These are phyloP conservation scores for Oxygymnocypris stewartii DNA, from an alignment of 2,113 vertebrate species.

Conservation along the genomic window DNA sequence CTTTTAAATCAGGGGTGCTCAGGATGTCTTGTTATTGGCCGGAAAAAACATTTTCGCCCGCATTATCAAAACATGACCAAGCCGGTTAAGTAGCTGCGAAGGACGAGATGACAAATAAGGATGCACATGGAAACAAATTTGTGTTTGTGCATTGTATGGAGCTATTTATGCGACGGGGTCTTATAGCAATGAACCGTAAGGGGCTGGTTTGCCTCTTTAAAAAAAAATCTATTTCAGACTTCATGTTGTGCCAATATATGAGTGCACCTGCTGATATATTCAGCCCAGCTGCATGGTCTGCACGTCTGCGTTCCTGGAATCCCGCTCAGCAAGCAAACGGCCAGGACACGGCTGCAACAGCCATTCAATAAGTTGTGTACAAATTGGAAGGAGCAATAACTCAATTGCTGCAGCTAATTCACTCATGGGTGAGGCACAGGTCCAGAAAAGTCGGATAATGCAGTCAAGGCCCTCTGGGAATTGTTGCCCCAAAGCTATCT, in stretches of 20 bases:
- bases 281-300: constrained; percentile 33
- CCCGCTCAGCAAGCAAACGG: constrained; percentile 58
- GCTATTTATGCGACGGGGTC: background rate
- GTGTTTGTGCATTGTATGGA: constrained; percentile 1
- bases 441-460: constrained; percentile 78
- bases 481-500: constrained; percentile 76
- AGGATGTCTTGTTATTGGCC: constrained; percentile 70
- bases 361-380: constrained; percentile 73
- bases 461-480: constrained; percentile 73
- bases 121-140: background rate
- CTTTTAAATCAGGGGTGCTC: constrained; percentile 57
- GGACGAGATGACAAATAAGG: background rate
- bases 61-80: constrained; percentile 50
- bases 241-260: constrained; percentile 22
- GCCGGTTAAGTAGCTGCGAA: constrained; percentile 33
- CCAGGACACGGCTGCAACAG: constrained; percentile 66
- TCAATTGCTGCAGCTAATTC: constrained; percentile 79
- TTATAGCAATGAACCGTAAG: background rate
- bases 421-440: constrained; percentile 70
- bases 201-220: constrained; percentile 5
- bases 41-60: constrained; percentile 45
- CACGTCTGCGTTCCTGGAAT: constrained; percentile 54
- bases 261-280: constrained; percentile 28
- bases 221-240: constrained; percentile 1
- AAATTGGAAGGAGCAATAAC: constrained; percentile 79